phyloP scores from a whole-genome alignment of 2,888 invertebrate genomes.

The Archips xylosteana region DNA sequence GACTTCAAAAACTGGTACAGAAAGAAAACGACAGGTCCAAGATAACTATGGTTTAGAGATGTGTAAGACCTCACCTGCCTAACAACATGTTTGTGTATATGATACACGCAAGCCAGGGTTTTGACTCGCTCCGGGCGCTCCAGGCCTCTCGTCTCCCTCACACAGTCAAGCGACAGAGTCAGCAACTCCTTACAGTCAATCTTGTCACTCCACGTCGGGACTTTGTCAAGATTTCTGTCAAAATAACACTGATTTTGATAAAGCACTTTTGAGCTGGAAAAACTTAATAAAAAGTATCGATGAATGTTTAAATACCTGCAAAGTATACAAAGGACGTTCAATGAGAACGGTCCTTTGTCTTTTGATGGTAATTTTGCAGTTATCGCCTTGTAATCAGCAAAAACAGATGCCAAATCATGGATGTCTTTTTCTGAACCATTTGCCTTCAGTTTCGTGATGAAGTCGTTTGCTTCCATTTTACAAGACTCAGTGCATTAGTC shows the following conservation, averaged over 20 bases:
- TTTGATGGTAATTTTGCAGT: constrained; percentile 57
- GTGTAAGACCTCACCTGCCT: constrained; percentile 55
- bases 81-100: constrained; percentile 64
- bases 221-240: constrained; percentile 74
- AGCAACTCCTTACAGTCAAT: constrained; percentile 63
- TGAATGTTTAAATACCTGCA: constrained; percentile 66
- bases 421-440: constrained; percentile 59
- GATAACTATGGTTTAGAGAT: not conserved
- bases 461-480: constrained; percentile 68
- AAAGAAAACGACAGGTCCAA: not conserved
- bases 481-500: constrained; percentile 28
- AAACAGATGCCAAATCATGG: constrained; percentile 57
- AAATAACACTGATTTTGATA: not conserved
- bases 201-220: constrained; percentile 63
- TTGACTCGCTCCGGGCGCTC: constrained; percentile 62
- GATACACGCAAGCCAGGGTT: constrained; percentile 69
- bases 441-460: constrained; percentile 68
- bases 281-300: not conserved
- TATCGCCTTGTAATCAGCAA: constrained; percentile 60
- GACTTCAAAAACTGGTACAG: too few relatives aligned
- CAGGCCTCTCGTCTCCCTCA: constrained; percentile 60
- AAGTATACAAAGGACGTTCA: constrained; percentile 73
- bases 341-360: constrained; percentile 63
- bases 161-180: constrained; percentile 64
- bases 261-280: not conserved